Evolutionary conservation across 2,113 vertebrate species (phyloP), one percentile per base, ranked within the genome.

Genomic region (Vulpes vulpes): DNA sequence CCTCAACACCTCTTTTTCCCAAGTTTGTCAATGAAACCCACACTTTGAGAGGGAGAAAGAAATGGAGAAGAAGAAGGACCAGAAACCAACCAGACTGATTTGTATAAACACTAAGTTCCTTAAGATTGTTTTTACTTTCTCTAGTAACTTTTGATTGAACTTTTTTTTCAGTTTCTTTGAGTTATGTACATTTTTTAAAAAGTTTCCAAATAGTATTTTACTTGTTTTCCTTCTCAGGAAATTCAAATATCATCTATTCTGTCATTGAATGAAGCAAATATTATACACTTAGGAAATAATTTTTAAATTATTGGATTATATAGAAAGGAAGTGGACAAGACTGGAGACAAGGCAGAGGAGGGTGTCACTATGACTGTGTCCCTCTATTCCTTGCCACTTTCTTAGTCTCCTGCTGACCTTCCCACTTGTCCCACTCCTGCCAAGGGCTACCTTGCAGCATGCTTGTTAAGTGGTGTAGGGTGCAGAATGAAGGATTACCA

Each of bases 221-320:
- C 35, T 83, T 55, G 3, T 91, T 91, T 92, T 64, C n/a, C 53
- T 91, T 71, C 30, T 64, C 62, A 38, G 78, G 64, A 84, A 71
- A 73, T 84, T 83, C 0, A 3, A 83, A 83, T 53, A 20, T n/a
- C 19, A 22, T 83, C 67, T 87, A 11, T 78, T 64, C n/a, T 92
- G 14, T 92, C 78, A 59, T 8, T 64, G 62, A 79, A 59, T 49
- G 62, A 94, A 96, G 83, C 43, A 38, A 71, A 80, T 64, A 89
- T 59, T 80, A 79, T 64, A 57, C n/a, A 22, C 35, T 22, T 84
- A 35, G 49, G 69, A 91, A 94, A 64, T 22, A 8, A 84, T 38
- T 79, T 67, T 64, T 71, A 65, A 71, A 38, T 87, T 35, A 87
- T 10, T 83, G 19, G 16, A n/a, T 92, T 82, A 38, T 27, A 59